A percentile compares a stretch with the other conserved stretches of the same genome.
Conservation (phyloP, 1,140 invertebrate species). For the Euborellia annulipes region DNA sequence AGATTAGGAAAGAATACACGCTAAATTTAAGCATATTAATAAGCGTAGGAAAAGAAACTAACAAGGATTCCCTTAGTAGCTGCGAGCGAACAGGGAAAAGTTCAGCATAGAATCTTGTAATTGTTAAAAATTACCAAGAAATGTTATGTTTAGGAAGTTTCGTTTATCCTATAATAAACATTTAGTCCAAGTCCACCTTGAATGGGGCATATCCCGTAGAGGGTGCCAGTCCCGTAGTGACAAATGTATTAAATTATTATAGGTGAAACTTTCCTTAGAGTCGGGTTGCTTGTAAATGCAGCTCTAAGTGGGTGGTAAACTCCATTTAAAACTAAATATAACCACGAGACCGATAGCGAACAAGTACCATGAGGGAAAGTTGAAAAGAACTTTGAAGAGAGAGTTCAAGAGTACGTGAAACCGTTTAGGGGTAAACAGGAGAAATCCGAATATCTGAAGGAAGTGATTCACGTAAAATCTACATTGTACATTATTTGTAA, state of each 20-base stretch:
- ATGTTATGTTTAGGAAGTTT: conserved; percentile 49
- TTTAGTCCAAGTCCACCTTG: too few relatives aligned
- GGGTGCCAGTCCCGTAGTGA: too few relatives aligned
- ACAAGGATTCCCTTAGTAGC: conserved; percentile 73
- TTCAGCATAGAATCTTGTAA: conserved; percentile 44
- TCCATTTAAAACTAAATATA: conserved; percentile 77
- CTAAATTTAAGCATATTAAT: conserved; percentile 80
- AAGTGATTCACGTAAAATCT: too few relatives aligned
- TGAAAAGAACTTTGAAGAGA: conserved; percentile 82
- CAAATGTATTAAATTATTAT: too few relatives aligned
- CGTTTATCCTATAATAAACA: conserved; percentile 27
- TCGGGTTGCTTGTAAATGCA: conserved; percentile 75
- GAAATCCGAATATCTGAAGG: conserved; percentile 20
- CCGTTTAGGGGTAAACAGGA: conserved; percentile 50
- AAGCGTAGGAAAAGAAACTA: conserved; percentile 88
- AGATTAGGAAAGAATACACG: too few relatives aligned
- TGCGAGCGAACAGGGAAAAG: conserved; percentile 69
- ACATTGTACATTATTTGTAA: too few relatives aligned
- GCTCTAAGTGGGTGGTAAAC: conserved; percentile 68
- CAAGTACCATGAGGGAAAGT: conserved; percentile 85
- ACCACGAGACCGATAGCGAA: conserved; percentile 71
- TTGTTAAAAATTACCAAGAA: conserved; percentile 31
- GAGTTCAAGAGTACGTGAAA: conserved; percentile 77
- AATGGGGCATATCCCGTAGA: too few relatives aligned
- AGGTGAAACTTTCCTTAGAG: conserved; percentile 55